Conservation (phyloP, 37 sponge, comb jelly and placozoan species). For the Halisarca cf. caerulea region DNA sequence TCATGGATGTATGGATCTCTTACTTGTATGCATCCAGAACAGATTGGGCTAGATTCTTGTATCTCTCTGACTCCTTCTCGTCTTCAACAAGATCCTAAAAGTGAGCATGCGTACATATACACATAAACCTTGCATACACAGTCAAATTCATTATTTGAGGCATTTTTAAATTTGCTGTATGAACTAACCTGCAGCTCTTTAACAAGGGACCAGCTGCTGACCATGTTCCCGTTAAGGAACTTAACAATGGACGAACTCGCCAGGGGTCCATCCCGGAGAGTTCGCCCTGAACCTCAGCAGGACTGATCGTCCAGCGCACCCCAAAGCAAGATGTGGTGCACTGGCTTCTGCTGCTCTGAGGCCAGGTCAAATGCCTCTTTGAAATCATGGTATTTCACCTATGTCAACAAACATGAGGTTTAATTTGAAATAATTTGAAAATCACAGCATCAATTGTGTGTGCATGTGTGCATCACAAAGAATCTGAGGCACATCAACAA, state of each 20-base stretch:
- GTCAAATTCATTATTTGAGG: too few relatives aligned
- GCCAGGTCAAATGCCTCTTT: slow-evolving; percentile 75
- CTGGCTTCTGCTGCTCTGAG: slow-evolving; percentile 58
- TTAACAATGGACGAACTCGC: slow-evolving; percentile 80
- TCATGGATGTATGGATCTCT: too few relatives aligned
- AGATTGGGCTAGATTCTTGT: slow-evolving; percentile 42
- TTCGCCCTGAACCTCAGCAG: slow-evolving; percentile 98
- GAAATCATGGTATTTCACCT: slow-evolving; percentile 74
- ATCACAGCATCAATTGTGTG: too few relatives aligned
- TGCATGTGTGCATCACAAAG: too few relatives aligned
- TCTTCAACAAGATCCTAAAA: too few relatives aligned
- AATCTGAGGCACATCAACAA: too few relatives aligned
- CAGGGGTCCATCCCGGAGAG: slow-evolving; percentile 90
- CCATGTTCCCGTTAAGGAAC: slow-evolving; percentile 71
- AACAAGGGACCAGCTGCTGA: slow-evolving; percentile 84
- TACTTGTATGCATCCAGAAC: slow-evolving; percentile 78
- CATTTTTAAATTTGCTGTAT: too few relatives aligned
- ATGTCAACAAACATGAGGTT: too few relatives aligned
- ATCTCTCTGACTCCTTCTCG: neutral
- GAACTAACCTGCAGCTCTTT: slow-evolving; percentile 67
- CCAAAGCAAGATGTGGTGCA: slow-evolving; percentile 89
- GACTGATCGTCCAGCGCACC: slow-evolving; percentile 96
- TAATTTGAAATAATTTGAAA: too few relatives aligned
- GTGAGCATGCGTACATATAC: too few relatives aligned
- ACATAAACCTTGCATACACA: too few relatives aligned